Percentiles rank a stretch among this genome's conserved stretches.
phyloP scores from a whole-genome alignment of 2,797 vertebrate genomes.

The Thamnophis elegans region DNA sequence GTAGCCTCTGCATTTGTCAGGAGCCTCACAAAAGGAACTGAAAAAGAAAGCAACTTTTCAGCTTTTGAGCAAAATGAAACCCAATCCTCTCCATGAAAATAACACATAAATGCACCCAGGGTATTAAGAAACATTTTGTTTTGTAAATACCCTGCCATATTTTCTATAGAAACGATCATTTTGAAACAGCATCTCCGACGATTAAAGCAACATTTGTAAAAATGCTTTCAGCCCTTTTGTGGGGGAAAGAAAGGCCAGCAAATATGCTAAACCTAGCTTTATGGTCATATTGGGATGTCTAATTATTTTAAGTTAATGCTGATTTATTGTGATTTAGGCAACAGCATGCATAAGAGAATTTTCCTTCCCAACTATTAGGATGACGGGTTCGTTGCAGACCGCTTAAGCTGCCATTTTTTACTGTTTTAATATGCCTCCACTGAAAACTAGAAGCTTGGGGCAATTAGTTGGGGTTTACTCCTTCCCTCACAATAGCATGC shows the following conservation, averaged over 20 bases:
- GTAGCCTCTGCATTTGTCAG: constrained; percentile 62
- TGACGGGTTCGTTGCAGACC: neutral
- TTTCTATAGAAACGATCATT: constrained; percentile 47
- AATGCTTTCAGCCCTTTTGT: neutral
- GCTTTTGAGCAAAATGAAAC: constrained; percentile 56
- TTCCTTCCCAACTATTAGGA: neutral
- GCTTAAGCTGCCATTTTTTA: neutral
- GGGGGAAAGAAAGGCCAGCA: neutral
- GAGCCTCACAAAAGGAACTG: constrained; percentile 47
- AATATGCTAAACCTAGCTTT: neutral
- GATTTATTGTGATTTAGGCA: neutral
- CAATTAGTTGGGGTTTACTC: neutral
- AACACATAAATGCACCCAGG: neutral
- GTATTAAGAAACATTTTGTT: constrained; percentile 6
- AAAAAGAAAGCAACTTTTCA: constrained; percentile 49
- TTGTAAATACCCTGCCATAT: constrained; percentile 23
- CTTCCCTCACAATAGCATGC: neutral
- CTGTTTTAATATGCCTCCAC: neutral
- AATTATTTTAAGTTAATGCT: neutral
- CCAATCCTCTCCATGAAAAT: constrained; percentile 40
- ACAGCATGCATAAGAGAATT: neutral
- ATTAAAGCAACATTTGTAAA: constrained; percentile 44
- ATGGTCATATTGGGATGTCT: neutral
- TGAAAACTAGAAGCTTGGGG: neutral
- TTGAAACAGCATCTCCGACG: constrained; percentile 17